These are phyloP conservation scores for Drosophila tropicalis DNA, from an alignment of 1,140 invertebrate species.

Conservation along the genomic window DNA sequence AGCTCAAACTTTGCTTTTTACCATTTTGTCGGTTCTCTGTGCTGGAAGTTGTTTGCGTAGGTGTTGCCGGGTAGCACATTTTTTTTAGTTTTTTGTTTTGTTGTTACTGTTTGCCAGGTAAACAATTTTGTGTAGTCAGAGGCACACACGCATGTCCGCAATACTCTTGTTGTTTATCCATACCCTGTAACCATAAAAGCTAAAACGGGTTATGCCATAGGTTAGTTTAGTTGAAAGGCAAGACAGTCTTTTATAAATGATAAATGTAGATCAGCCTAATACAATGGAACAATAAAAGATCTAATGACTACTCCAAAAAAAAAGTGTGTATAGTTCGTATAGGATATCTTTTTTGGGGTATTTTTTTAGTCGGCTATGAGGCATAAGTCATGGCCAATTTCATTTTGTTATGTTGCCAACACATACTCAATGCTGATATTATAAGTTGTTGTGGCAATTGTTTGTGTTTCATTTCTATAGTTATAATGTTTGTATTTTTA, in stretches of 20 bases:
- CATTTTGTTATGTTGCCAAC: slow-evolving; percentile 47
- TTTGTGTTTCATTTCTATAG: slow-evolving; percentile 63
- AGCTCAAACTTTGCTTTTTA: not conserved
- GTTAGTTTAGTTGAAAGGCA: no score
- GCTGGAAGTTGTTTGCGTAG: not conserved
- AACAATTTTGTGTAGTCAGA: not conserved
- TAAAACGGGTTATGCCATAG: no score
- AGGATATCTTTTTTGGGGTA: slow-evolving; percentile 11
- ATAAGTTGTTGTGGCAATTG: slow-evolving; percentile 65
- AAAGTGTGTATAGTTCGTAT: no score
- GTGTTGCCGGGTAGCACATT: slow-evolving; percentile 2
- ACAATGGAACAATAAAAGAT: no score
- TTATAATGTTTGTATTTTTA: slow-evolving; percentile 68
- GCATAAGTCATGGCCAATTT: not conserved
- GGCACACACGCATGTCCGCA: slow-evolving; percentile 4
- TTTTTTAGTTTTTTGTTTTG: not conserved
- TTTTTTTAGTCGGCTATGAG: slow-evolving; percentile 7
- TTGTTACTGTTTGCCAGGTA: slow-evolving; percentile 7
- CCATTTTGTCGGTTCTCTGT: not conserved
- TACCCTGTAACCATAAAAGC: slow-evolving; percentile 19
- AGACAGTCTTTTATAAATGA: no score
- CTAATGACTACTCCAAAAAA: no score
- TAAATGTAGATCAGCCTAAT: no score
- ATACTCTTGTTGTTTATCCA: not conserved
- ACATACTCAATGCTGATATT: slow-evolving; percentile 27